Evolutionary conservation across 2,797 vertebrate species (phyloP).

Genomic region (Acipenser ruthenus): DNA sequence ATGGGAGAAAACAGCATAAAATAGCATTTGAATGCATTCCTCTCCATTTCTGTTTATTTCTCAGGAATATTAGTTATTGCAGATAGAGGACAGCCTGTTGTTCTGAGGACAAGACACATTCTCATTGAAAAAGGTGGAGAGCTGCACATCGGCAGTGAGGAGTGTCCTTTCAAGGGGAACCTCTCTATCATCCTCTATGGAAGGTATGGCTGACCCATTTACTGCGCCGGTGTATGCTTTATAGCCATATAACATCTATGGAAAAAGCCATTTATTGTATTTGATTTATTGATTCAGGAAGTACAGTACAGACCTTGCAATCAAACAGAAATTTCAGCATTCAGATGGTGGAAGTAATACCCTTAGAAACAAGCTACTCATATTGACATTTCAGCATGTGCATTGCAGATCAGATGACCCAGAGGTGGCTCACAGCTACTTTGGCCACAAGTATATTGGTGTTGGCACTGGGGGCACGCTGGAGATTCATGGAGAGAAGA

Average conservation of each 20-base stretch:
- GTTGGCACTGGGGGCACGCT: slow-evolving; percentile 74
- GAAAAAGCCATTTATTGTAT: no score
- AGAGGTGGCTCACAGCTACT: slow-evolving; percentile 66
- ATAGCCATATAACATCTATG: no score
- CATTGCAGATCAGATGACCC: slow-evolving; percentile 67
- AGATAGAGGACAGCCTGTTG: slow-evolving; percentile 62
- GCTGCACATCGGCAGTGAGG: slow-evolving; percentile 77
- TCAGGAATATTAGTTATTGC: slow-evolving; percentile 85
- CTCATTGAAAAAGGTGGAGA: slow-evolving; percentile 78
- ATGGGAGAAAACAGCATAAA: no score
- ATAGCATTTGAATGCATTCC: no score
- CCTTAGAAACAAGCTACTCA: no score
- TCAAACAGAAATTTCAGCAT: no score
- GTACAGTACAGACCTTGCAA: no score
- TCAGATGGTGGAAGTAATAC: no score
- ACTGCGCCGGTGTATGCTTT: neutral
- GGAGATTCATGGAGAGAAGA: slow-evolving; percentile 78
- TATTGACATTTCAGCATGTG: neutral
- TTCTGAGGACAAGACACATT: slow-evolving; percentile 77
- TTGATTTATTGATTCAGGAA: no score
- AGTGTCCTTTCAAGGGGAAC: slow-evolving; percentile 79
- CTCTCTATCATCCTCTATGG: slow-evolving; percentile 79
- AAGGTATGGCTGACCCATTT: slow-evolving; percentile 53
- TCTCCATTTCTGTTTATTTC: slow-evolving; percentile 15
- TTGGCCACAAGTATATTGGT: slow-evolving; percentile 83